Conservation (phyloP, 2,113 vertebrate genomes). For the Patagioenas fasciata region DNA sequence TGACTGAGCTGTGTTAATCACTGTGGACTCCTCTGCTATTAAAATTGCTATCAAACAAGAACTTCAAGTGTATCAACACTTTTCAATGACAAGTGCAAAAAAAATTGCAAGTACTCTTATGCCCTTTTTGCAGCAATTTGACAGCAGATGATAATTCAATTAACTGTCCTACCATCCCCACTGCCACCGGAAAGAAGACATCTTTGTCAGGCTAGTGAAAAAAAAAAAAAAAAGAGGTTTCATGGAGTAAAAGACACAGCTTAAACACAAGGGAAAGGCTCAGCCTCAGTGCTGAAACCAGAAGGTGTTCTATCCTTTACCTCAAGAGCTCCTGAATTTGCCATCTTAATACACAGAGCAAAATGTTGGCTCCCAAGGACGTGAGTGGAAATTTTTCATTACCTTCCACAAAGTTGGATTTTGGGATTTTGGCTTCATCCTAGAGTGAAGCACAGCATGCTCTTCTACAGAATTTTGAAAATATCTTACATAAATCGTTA, state of each 20-base stretch:
- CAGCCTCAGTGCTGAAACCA: not conserved
- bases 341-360: not conserved
- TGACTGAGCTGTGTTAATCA: not conserved
- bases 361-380: not conserved
- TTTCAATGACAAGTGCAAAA: not conserved
- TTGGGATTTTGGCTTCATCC: not conserved
- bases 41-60: not conserved
- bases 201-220: not conserved
- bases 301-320: not conserved
- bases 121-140: conserved; percentile 9
- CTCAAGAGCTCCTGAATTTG: not conserved
- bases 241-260: not conserved
- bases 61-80: conserved; percentile 4
- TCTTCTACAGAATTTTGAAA: not conserved
- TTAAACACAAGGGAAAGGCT: not conserved
- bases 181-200: not conserved
- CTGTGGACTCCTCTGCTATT: not conserved
- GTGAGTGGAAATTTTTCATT: not conserved
- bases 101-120: not conserved
- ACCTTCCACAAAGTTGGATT: not conserved
- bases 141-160: conserved; percentile 32
- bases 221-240: not conserved
- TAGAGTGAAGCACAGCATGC: not conserved
- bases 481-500: not conserved
- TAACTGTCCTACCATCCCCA: not conserved